Evolutionary conservation across 2,113 vertebrate genomes (phyloP), one percentile per base, ranked within the genome.

Genomic region (Strigops habroptila): DNA sequence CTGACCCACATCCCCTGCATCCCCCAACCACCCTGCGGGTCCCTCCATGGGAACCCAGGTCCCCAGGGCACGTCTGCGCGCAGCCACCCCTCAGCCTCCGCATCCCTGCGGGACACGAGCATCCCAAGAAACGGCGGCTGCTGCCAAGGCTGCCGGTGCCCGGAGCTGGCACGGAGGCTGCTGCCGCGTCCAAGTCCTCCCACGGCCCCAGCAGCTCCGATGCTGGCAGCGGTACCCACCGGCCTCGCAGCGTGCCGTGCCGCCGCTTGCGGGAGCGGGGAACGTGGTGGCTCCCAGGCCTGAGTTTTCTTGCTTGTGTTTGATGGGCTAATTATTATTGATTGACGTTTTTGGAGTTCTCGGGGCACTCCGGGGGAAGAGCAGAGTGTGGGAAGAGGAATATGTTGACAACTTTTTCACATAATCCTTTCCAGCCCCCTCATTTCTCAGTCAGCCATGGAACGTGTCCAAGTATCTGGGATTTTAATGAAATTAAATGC

Each of bases 381-480:
- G 64, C 64, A 27, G 88, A 94, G 88, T 93, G 96, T 97, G 93
- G 93, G 96, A 97, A 97, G 93, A 94, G 94, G 92, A 95, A 96
- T 91, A 96, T 94, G 94, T 97, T 97, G 94, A 94, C 95, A 97
- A 94, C 88, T 94, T 96, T 91, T 93, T 96, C 95, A 92, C 94
- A 94, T 94, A 94, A 94, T 96, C 88, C 88, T 94, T 92, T 94
- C 88, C 94, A 94, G 73, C 96, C 95, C 91, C 92, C 92, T 96
- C 88, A 81, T 93, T 94, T 94, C 93, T 92, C 94, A 96, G 86
- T 83, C 65, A 96, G 91, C 60, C 23, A 10, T 95, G 96, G 95
- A 97, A 95, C 0, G 0, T 6, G 1, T 94, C 96, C 95, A 97
- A 90, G 51, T 96, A 90, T 78, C 91, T 94, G 88, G 80, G 88